phyloP scores from a whole-genome alignment of 2,888 invertebrate genomes.

The Noctua janthina region DNA sequence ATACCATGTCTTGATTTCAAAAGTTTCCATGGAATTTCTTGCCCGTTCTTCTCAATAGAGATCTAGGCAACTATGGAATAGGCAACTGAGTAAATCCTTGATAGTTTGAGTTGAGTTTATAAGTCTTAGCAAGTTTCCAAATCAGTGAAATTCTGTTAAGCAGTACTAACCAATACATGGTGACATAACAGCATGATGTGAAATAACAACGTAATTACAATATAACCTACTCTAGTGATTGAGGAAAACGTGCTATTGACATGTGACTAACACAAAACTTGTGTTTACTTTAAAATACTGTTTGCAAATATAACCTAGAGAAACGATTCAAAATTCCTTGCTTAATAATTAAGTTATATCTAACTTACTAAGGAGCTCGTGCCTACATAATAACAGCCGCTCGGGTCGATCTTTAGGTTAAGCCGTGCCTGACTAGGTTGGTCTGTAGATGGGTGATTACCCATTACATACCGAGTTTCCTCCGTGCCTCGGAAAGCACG shows the following conservation, averaged over 20 bases:
- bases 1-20: background rate
- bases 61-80: background rate
- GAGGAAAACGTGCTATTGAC: slow-evolving; percentile 22
- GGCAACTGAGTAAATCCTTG: background rate
- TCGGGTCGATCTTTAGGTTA: too few relatives aligned
- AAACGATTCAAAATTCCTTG: background rate
- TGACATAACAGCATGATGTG: background rate
- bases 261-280: background rate
- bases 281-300: background rate
- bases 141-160: background rate
- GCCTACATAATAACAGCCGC: too few relatives aligned
- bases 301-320: background rate
- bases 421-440: too few relatives aligned
- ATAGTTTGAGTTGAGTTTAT: background rate
- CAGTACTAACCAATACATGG: background rate
- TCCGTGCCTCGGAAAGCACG: too few relatives aligned
- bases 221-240: slow-evolving; percentile 10
- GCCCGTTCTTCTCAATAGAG: background rate
- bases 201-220: slow-evolving; percentile 16
- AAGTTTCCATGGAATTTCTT: background rate
- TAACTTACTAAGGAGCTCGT: too few relatives aligned
- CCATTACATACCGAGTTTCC: too few relatives aligned
- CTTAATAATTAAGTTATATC: background rate
- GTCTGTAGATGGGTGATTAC: too few relatives aligned
- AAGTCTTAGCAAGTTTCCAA: background rate